Evolutionary conservation across 2,888 invertebrate species (phyloP).

Genomic region (Horisme vitalbata): DNA sequence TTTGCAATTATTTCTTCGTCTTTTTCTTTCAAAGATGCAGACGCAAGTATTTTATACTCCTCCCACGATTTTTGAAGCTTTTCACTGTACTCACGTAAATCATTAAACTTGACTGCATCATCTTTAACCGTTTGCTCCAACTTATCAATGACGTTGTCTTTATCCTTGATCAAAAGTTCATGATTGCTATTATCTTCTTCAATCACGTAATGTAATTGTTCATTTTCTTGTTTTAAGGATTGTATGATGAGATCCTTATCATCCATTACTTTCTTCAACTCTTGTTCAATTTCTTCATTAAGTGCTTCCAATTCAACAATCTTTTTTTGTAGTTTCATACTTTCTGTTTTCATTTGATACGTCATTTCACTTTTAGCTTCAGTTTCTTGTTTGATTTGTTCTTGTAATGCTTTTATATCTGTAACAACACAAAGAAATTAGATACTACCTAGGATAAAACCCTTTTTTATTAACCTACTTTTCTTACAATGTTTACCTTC

Average conservation of each 20-base stretch:
- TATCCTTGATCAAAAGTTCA: constrained; percentile 50
- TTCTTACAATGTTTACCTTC: constrained; percentile 43
- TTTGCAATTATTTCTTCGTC: constrained; percentile 27
- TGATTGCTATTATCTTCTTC: constrained; percentile 53
- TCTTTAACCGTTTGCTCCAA: constrained; percentile 46
- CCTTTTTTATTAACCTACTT: too few species aligned
- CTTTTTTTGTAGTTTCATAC: constrained; percentile 35
- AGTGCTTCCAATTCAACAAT: constrained; percentile 36
- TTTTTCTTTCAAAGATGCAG: constrained; percentile 39
- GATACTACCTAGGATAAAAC: too few species aligned
- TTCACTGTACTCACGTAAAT: constrained; percentile 44
- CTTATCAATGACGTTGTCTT: constrained; percentile 47
- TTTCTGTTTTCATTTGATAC: constrained; percentile 37
- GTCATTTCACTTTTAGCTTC: constrained; percentile 31
- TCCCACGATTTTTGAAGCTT: constrained; percentile 44
- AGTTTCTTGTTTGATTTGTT: constrained; percentile 29
- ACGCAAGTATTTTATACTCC: constrained; percentile 42
- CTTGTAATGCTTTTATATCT: constrained; percentile 41
- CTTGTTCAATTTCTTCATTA: constrained; percentile 40
- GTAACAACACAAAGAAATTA: too few species aligned
- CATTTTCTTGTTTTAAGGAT: constrained; percentile 49
- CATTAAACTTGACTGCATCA: constrained; percentile 38
- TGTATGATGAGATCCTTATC: constrained; percentile 40
- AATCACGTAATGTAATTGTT: constrained; percentile 49
- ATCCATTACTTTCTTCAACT: constrained; percentile 42